A percentile compares a stretch with the other conserved stretches of the same genome.
These are phyloP conservation scores for Oreonectes daqikongensis DNA, from an alignment of 2,797 vertebrate species.

Conservation along the genomic window DNA sequence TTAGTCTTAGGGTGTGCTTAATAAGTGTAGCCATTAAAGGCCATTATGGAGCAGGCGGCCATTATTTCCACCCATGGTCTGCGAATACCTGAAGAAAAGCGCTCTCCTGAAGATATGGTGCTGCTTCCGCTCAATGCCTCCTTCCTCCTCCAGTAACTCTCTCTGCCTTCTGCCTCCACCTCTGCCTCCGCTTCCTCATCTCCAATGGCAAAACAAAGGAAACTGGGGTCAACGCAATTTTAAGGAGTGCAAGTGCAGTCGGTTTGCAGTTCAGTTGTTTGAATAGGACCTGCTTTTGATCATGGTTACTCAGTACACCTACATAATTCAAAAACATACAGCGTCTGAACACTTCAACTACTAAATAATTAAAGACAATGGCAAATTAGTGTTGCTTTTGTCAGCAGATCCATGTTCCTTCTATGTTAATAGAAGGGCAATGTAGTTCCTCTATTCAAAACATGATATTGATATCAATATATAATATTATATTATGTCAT, in stretches of 20 bases:
- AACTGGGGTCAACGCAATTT: conserved; percentile 33
- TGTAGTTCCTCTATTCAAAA: conserved; percentile 11
- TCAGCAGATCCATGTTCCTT: neutral
- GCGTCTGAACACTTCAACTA: neutral
- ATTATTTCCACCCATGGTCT: conserved; percentile 27
- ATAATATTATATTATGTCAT: conserved; percentile 24
- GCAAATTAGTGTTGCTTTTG: neutral
- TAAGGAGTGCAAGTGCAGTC: neutral
- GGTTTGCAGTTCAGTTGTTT: neutral
- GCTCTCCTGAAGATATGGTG: conserved; percentile 75
- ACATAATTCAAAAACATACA: neutral
- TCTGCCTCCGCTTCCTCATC: conserved; percentile 71
- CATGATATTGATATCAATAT: neutral
- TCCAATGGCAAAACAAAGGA: conserved; percentile 43
- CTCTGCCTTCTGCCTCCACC: conserved; percentile 58
- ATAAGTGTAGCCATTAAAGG: conserved; percentile 69
- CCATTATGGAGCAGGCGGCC: conserved; percentile 65
- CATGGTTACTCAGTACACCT: neutral
- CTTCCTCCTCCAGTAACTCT: conserved; percentile 80
- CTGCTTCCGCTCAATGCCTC: conserved; percentile 73
- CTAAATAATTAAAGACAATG: neutral
- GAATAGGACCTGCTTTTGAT: neutral
- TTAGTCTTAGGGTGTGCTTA: conserved; percentile 69
- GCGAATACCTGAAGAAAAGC: conserved; percentile 80
- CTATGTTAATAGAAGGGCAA: neutral